Percentiles rank a stretch among this genome's conserved stretches.
These are phyloP conservation scores for Thryonomys swinderianus DNA, from an alignment of 2,113 vertebrate genomes.

Conservation along the genomic window DNA sequence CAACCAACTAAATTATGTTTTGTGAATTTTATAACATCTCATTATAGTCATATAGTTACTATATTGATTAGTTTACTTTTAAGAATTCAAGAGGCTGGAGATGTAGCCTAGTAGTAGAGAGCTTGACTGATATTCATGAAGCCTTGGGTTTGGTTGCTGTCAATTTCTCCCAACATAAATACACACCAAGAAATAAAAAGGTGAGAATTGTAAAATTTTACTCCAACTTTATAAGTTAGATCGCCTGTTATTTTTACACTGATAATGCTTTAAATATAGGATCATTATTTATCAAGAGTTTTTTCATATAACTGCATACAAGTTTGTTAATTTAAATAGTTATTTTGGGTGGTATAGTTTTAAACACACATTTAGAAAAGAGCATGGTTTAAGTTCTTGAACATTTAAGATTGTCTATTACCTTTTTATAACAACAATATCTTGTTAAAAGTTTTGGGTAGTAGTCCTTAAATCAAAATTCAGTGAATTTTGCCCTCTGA, in stretches of 20 bases:
- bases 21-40: background rate
- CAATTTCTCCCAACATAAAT: background rate
- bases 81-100: background rate
- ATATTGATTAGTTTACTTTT: background rate
- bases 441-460: background rate
- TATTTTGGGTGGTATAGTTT: background rate
- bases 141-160: background rate
- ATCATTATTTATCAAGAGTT: background rate
- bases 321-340: constrained; percentile 33
- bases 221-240: background rate
- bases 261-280: background rate
- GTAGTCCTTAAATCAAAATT: constrained; percentile 3
- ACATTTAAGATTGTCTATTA: constrained; percentile 6
- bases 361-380: background rate
- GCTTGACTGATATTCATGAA: background rate
- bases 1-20: background rate
- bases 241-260: background rate
- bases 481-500: background rate
- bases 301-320: background rate
- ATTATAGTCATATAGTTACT: background rate
- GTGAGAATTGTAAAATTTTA: background rate
- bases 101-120: background rate
- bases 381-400: background rate
- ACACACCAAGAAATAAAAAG: background rate
- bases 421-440: background rate